Evolutionary conservation across 2,888 invertebrate genomes (phyloP), one percentile per base, ranked within the genome.

Genomic region (Mesodorylaimus sp.): DNA sequence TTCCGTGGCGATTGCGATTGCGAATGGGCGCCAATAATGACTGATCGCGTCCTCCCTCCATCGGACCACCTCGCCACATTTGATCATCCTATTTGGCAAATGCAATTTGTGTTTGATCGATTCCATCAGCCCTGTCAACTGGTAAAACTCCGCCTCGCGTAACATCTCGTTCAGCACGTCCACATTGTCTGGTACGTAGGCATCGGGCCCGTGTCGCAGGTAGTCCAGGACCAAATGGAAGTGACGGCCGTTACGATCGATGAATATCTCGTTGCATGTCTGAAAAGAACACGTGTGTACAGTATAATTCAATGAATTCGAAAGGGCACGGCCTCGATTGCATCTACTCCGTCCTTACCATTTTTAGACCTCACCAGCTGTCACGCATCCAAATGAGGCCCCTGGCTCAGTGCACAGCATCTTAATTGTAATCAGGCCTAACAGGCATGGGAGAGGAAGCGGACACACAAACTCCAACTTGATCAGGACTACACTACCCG

Each of bases 21-120:
- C 52, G 16, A 52, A 39, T 19, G 52, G 32, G 19, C 49, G 52
- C 52, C 52, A 52, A 38, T 52, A 52, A 16, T 7, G 7, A 2
- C 38, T 41, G 45, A 52, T 41, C 36, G 48, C 43, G 19, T 49
- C 48, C 2, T 21, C 27, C 2, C 45, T n/a, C 52, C 49, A 49
- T 23, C 16, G 10, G 1, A 45, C 52, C 13, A 32, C 36, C 19
- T 45, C 49, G 10, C 49, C 45, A 21, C 2, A 7, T 27, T 45
- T 39, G 21, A 43, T 10, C 23, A 25, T 2, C 7, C 46, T 29
- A 2, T 10, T 10, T 19, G 42, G 29, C 24, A n/a, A 24, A 16
- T 7, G 2, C 44, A 49, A 42, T 5, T 26, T 49, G 32, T 1
- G 3, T 25, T 24, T 39, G 7, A 24, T 21, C 41, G 28, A 24